Conservation (phyloP, 2,888 invertebrate genomes). For the Ecliptopera silaceata region DNA sequence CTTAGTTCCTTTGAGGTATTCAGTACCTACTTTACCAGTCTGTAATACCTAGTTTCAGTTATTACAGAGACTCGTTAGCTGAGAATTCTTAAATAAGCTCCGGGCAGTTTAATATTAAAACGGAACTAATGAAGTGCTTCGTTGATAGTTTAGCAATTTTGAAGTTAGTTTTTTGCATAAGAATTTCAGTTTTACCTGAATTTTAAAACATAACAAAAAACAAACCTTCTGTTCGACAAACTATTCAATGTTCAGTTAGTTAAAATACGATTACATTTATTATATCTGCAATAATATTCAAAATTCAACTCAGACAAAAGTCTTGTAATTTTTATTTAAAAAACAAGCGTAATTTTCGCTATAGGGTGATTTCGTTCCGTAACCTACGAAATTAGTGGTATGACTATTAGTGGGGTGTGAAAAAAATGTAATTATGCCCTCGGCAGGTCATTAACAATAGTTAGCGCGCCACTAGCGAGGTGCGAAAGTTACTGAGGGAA, state of each 20-base stretch:
- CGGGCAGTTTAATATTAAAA: conserved; percentile 5
- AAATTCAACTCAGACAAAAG: neutral
- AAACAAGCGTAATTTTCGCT: conserved; percentile 34
- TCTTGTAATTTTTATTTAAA: neutral
- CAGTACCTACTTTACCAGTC: conserved; percentile 36
- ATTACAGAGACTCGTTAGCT: conserved; percentile 26
- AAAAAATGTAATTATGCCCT: conserved; percentile 78
- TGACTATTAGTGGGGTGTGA: conserved; percentile 69
- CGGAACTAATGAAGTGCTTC: conserved; percentile 7
- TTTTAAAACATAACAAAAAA: too few relatives aligned
- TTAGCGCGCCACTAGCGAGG: conserved; percentile 52
- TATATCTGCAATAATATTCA: neutral
- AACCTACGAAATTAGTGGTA: conserved; percentile 74
- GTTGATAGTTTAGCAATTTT: conserved; percentile 13
- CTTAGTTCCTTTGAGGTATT: conserved; percentile 46
- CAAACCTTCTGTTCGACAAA: too few relatives aligned
- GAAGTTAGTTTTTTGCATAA: too few relatives aligned
- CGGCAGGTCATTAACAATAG: conserved; percentile 77
- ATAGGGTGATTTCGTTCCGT: conserved; percentile 44
- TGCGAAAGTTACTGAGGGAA: conserved; percentile 43
- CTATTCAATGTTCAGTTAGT: too few relatives aligned
- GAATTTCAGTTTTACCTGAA: too few relatives aligned
- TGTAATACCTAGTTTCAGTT: conserved; percentile 29
- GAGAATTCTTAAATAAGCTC: conserved; percentile 28
- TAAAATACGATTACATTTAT: too few relatives aligned